phyloP scores from a whole-genome alignment of 2,888 invertebrate species.

The Eupithecia centaureata region DNA sequence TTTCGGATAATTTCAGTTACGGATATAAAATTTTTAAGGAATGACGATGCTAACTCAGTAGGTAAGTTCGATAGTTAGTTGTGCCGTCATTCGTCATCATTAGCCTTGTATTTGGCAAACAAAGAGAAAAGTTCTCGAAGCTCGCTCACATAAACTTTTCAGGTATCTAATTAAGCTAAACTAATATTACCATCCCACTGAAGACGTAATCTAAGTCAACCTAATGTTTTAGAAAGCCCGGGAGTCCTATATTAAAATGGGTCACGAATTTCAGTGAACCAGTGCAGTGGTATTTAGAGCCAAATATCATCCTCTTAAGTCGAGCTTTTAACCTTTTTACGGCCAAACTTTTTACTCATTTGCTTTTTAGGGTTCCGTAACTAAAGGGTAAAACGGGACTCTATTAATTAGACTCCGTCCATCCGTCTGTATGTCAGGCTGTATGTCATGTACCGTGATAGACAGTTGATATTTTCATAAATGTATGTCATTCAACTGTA shows the following conservation, averaged over 20 bases:
- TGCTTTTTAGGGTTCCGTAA: too few relatives aligned
- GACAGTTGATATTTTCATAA: too few relatives aligned
- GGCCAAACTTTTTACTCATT: background rate
- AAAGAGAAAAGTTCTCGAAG: background rate
- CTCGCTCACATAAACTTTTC: background rate
- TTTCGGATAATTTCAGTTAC: background rate
- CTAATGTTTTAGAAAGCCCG: constrained; percentile 1
- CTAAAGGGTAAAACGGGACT: too few relatives aligned
- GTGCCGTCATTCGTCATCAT: too few relatives aligned
- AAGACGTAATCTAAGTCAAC: background rate
- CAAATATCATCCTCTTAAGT: background rate
- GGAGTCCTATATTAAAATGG: background rate
- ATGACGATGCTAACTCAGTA: background rate
- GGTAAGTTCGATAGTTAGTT: background rate
- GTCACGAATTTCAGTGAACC: constrained; percentile 13
- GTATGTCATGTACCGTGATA: too few relatives aligned
- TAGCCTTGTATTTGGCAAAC: background rate
- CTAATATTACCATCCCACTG: background rate
- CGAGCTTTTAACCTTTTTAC: constrained; percentile 5
- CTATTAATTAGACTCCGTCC: too few relatives aligned
- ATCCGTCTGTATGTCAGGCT: too few relatives aligned
- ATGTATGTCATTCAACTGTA: too few relatives aligned
- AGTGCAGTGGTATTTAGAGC: background rate
- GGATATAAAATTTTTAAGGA: too few relatives aligned
- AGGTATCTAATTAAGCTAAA: background rate